Percentiles rank a stretch among this genome's conserved stretches.
Evolutionary conservation across 2,797 vertebrate species (phyloP).

Genomic region (Sebastes trivittatus): DNA sequence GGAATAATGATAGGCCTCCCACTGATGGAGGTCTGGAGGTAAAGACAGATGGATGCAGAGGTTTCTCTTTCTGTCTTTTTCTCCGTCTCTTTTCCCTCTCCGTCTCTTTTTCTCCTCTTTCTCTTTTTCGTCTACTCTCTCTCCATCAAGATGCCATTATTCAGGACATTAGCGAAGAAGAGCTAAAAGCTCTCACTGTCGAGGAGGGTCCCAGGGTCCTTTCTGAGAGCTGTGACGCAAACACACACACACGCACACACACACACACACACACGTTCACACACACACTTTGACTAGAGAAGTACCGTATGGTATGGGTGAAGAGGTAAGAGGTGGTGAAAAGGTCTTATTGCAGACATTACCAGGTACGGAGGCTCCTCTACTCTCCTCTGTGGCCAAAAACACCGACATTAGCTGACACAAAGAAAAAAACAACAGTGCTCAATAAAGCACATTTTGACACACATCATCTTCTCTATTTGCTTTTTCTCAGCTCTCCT

Average conservation of each 20-base stretch:
- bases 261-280: constrained; percentile 35
- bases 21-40: constrained; percentile 67
- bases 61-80: constrained; percentile 66
- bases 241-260: constrained; percentile 14
- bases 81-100: not conserved
- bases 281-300: constrained; percentile 54
- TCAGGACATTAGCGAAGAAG: constrained; percentile 86
- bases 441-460: constrained; percentile 52
- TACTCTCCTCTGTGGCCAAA: constrained; percentile 47
- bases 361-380: constrained; percentile 52
- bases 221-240: constrained; percentile 66
- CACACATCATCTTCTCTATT: constrained; percentile 20
- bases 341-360: constrained; percentile 76
- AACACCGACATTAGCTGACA: constrained; percentile 64
- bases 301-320: constrained; percentile 57
- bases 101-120: constrained; percentile 13
- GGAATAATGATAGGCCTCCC: constrained; percentile 64
- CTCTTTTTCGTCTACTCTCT: constrained; percentile 44
- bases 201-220: constrained; percentile 83
- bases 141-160: constrained; percentile 85
- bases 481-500: not conserved
- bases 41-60: constrained; percentile 71
- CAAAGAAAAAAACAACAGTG: constrained; percentile 49
- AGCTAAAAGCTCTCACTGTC: constrained; percentile 87
- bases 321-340: constrained; percentile 74